Evolutionary conservation across 1,140 invertebrate genomes (phyloP).

Genomic region (Whitmania pigra): DNA sequence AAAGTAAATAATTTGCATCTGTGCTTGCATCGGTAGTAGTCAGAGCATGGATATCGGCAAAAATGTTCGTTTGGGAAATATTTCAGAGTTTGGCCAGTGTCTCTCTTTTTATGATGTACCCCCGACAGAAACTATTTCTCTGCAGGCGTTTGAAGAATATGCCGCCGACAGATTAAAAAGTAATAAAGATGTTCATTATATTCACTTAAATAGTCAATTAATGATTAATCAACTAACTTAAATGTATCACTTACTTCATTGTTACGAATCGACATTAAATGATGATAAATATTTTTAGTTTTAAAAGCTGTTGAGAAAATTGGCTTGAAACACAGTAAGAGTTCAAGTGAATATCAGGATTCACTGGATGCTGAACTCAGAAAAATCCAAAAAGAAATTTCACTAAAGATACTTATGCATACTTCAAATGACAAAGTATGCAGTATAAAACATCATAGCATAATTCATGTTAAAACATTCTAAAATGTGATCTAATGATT

Average conservation of each 20-base stretch:
- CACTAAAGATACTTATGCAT: constrained; percentile 17
- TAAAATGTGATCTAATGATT: not conserved
- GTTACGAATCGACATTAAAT: constrained; percentile 10
- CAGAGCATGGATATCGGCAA: too few relatives aligned
- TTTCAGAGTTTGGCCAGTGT: constrained; percentile 52
- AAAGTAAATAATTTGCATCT: too few relatives aligned
- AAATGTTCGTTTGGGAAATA: too few relatives aligned
- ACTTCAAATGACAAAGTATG: not conserved
- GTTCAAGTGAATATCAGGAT: constrained; percentile 59
- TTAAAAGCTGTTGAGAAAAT: constrained; percentile 60
- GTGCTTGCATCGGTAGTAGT: too few relatives aligned
- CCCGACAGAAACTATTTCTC: constrained; percentile 58
- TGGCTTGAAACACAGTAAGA: constrained; percentile 52
- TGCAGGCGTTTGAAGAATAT: constrained; percentile 74
- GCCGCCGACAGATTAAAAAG: constrained; percentile 68
- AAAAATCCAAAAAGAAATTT: constrained; percentile 39
- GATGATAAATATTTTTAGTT: constrained; percentile 43
- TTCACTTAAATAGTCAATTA: not conserved
- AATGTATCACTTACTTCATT: not conserved
- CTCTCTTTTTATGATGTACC: constrained; percentile 65
- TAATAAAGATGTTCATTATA: constrained; percentile 31
- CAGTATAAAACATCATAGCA: constrained; percentile 6
- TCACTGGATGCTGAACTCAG: constrained; percentile 56
- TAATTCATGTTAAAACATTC: not conserved
- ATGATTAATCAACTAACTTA: too few relatives aligned